Evolutionary conservation across 2,113 vertebrate genomes (phyloP).

Genomic region (Petroica traversi): DNA sequence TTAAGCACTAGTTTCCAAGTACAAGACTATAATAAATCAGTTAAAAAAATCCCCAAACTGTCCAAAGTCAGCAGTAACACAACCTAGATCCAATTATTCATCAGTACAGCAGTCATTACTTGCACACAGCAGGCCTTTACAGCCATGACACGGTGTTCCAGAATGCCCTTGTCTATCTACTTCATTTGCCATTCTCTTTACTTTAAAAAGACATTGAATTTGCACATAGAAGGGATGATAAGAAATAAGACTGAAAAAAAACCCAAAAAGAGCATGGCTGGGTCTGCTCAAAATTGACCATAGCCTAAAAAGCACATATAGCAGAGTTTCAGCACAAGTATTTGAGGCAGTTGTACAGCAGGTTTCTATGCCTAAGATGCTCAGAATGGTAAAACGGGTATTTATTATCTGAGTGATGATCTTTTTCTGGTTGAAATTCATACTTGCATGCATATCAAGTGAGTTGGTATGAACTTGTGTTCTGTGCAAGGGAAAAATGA

Average conservation of each 20-base stretch:
- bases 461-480: background rate
- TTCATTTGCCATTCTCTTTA: background rate
- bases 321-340: background rate
- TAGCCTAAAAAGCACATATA: background rate
- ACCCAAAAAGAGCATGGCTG: background rate
- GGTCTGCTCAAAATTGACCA: background rate
- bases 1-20: background rate
- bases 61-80: background rate
- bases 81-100: background rate
- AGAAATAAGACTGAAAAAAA: background rate
- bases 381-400: background rate
- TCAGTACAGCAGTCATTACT: background rate
- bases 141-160: background rate
- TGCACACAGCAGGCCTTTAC: background rate
- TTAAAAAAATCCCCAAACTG: background rate
- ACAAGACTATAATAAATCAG: background rate
- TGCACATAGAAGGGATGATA: background rate
- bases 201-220: background rate
- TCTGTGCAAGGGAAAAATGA: background rate
- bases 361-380: background rate
- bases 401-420: background rate
- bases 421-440: background rate
- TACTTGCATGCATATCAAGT: background rate
- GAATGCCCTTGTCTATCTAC: background rate
- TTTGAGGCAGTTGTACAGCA: background rate